Conservation (phyloP, 2,888 invertebrate genomes). For the Callosobruchus maculatus region DNA sequence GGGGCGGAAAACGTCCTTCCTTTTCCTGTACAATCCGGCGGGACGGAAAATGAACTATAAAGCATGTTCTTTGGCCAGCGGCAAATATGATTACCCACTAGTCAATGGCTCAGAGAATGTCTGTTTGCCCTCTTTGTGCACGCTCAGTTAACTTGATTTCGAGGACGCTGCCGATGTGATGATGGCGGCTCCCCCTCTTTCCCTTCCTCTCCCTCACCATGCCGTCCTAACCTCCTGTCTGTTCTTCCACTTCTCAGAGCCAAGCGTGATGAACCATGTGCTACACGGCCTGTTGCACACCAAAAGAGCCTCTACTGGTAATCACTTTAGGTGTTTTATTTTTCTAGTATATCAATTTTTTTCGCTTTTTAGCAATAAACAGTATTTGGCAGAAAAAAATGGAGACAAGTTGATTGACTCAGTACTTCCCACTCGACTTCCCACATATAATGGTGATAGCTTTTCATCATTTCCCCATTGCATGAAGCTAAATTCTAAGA, state of each 20-base stretch:
- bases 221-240: background rate
- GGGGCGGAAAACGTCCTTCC: background rate
- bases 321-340: too few relatives aligned
- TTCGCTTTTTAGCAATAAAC: too few relatives aligned
- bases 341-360: too few relatives aligned
- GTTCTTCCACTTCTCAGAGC: background rate
- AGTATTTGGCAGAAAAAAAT: too few relatives aligned
- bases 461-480: too few relatives aligned
- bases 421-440: too few relatives aligned
- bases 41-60: conserved; percentile 45
- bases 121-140: conserved; percentile 26
- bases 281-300: background rate
- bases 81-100: conserved; percentile 44
- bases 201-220: background rate
- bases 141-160: conserved; percentile 11
- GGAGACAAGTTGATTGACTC: too few relatives aligned
- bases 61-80: conserved; percentile 40
- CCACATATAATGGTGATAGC: too few relatives aligned
- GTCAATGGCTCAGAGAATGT: conserved; percentile 43
- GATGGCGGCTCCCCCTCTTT: background rate
- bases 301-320: background rate
- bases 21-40: conserved; percentile 28
- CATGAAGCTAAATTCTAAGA: too few relatives aligned
- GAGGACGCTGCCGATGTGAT: conserved; percentile 6
- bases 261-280: background rate